Evolutionary conservation across 2,888 invertebrate species (phyloP).

Genomic region (Axea sp.): DNA sequence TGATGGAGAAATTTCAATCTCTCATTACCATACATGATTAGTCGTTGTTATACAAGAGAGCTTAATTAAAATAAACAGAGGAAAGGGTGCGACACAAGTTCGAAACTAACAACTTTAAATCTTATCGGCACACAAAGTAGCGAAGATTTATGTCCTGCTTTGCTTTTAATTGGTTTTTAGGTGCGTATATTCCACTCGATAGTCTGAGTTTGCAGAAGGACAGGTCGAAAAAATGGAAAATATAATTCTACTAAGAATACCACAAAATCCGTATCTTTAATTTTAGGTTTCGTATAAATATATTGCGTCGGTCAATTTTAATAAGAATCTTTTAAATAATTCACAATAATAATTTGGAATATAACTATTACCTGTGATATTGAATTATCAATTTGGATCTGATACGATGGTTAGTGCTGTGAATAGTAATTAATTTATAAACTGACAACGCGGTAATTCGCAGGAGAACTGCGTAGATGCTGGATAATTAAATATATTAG

Average conservation of each 20-base stretch:
- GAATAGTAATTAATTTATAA: no score
- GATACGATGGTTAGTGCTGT: no score
- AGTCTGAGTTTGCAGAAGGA: not conserved
- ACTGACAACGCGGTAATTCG: not conserved
- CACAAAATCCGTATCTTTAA: no score
- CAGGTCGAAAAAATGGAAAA: no score
- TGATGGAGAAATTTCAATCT: conserved; percentile 29
- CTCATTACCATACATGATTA: conserved; percentile 54
- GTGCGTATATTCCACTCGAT: conserved; percentile 20
- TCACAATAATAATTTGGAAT: no score
- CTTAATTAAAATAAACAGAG: conserved; percentile 44
- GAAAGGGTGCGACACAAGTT: conserved; percentile 18
- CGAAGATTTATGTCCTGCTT: not conserved
- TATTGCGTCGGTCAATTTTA: no score
- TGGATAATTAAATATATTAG: conserved; percentile 8
- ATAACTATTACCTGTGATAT: no score
- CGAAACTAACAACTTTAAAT: conserved; percentile 29
- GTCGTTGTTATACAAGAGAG: conserved; percentile 31
- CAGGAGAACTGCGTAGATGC: not conserved
- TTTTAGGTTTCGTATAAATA: no score
- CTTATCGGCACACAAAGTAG: conserved; percentile 16
- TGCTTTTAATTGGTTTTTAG: conserved; percentile 13
- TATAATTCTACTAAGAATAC: no score
- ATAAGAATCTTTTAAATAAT: no score
- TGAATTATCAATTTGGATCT: no score